Evolutionary conservation across 1,140 invertebrate genomes (phyloP).

Genomic region (Pygmarrhopalites habei): DNA sequence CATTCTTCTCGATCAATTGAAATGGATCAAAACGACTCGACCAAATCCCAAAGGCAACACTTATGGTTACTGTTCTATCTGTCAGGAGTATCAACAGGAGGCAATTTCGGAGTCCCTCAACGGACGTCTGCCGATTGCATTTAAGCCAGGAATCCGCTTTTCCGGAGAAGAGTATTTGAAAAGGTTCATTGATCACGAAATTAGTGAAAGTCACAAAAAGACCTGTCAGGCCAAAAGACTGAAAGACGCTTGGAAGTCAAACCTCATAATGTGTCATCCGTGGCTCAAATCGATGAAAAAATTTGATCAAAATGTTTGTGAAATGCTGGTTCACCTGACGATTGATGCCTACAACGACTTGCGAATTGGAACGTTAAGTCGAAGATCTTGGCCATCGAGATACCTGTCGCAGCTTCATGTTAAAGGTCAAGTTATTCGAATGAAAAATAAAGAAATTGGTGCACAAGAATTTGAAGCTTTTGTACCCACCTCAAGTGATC

Average conservation of each 20-base stretch:
- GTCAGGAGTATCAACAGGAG: not conserved
- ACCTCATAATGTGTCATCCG: not conserved
- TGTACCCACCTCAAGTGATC: not conserved
- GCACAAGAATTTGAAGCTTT: not conserved
- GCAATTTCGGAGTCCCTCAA: not conserved
- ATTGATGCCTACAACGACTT: not conserved
- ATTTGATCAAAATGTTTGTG: not conserved
- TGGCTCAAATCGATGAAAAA: not conserved
- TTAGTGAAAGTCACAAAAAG: not conserved
- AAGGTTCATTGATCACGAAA: too few relatives aligned
- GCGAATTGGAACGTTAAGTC: not conserved
- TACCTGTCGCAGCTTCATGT: not conserved
- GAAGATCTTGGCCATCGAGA: not conserved
- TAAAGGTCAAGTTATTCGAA: not conserved
- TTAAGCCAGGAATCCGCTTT: not conserved
- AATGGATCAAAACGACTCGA: too few relatives aligned
- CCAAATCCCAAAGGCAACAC: not conserved
- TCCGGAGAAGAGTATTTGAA: not conserved
- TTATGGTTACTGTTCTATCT: not conserved
- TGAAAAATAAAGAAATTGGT: not conserved
- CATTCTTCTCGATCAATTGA: too few relatives aligned
- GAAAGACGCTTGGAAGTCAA: not conserved
- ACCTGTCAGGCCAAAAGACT: not conserved
- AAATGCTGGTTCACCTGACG: not conserved
- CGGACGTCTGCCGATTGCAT: not conserved